Conservation (phyloP, 2,797 vertebrate genomes). For the Betta splendens region DNA sequence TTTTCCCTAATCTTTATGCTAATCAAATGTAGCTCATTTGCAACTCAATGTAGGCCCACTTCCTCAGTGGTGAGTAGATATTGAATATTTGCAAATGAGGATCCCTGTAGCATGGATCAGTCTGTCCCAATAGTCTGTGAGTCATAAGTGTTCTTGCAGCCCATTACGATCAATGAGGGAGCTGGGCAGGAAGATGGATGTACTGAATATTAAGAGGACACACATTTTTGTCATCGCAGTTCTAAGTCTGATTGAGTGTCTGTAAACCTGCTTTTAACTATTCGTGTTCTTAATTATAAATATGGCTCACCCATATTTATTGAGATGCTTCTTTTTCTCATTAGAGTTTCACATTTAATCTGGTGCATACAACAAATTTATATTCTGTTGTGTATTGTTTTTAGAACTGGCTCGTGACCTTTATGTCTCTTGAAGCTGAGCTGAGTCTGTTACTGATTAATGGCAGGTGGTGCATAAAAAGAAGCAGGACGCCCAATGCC, state of each 20-base stretch:
- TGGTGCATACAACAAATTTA: neutral
- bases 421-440: neutral
- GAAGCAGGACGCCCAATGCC: neutral
- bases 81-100: slow-evolving; percentile 76
- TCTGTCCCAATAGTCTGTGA: slow-evolving; percentile 20
- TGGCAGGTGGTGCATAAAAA: neutral
- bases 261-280: neutral
- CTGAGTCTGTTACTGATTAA: neutral
- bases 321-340: slow-evolving; percentile 7
- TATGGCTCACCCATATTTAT: slow-evolving; percentile 5
- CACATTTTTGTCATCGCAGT: slow-evolving; percentile 2
- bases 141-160: slow-evolving; percentile 19
- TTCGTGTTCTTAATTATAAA: slow-evolving; percentile 10
- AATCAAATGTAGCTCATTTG: slow-evolving; percentile 69
- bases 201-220: neutral
- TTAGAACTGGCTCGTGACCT: neutral
- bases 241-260: neutral
- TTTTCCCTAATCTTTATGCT: slow-evolving; percentile 53
- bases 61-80: slow-evolving; percentile 62
- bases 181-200: slow-evolving; percentile 5
- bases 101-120: slow-evolving; percentile 33
- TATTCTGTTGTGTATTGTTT: neutral
- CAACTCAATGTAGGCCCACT: slow-evolving; percentile 68
- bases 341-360: slow-evolving; percentile 2
- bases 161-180: slow-evolving; percentile 20